A percentile compares a stretch with the other conserved stretches of the same genome.
These are phyloP conservation scores for Altica lythri DNA, from an alignment of 2,888 invertebrate genomes.

Conservation along the genomic window DNA sequence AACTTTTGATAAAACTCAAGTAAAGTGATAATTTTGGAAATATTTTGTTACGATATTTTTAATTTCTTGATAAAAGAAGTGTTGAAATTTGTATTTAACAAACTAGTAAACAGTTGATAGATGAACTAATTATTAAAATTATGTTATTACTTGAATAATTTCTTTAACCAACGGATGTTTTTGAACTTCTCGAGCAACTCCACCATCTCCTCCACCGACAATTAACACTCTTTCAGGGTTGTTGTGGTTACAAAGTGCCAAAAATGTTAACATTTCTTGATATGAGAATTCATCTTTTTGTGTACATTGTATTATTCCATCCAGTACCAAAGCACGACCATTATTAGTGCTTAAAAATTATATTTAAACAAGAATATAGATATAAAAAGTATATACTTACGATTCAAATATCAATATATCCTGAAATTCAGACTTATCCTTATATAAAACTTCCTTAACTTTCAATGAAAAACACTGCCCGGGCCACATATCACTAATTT, in stretches of 20 bases:
- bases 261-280: constrained; percentile 97
- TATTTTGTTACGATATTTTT: too few species aligned
- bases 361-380: neutral
- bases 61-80: too few species aligned
- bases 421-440: constrained; percentile 82
- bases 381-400: constrained; percentile 58
- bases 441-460: constrained; percentile 77
- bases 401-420: constrained; percentile 70
- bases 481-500: constrained; percentile 88
- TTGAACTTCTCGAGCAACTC: constrained; percentile 91
- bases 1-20: too few species aligned
- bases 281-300: constrained; percentile 96
- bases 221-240: constrained; percentile 90
- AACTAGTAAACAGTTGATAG: too few species aligned
- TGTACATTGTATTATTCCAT: constrained; percentile 96
- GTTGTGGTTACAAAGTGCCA: constrained; percentile 90
- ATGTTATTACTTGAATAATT: constrained; percentile 65
- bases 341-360: constrained; percentile 65
- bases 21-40: too few species aligned
- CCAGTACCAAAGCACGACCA: constrained; percentile 86
- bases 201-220: constrained; percentile 98
- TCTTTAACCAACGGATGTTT: constrained; percentile 89
- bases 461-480: constrained; percentile 87
- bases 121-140: too few species aligned
- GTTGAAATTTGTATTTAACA: too few species aligned